A percentile compares a stretch with the other conserved stretches of the same genome.
phyloP scores from a whole-genome alignment of 2,888 invertebrate species.

The Mactromeris polynyma region DNA sequence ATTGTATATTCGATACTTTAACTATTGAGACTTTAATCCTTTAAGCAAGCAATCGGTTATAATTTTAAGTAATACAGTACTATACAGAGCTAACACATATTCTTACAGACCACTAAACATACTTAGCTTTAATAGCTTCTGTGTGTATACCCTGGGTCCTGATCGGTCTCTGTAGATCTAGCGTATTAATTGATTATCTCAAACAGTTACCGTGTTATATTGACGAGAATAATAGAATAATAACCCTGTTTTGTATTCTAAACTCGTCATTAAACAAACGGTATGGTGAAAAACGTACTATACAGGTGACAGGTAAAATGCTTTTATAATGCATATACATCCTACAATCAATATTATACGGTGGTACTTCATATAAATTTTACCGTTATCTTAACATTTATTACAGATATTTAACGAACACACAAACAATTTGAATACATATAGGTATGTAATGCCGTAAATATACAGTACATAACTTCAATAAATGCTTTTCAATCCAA shows the following conservation, averaged over 20 bases:
- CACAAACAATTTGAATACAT: neutral
- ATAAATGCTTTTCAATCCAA: neutral
- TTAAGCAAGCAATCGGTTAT: neutral
- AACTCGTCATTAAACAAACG: too few species aligned
- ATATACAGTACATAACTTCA: neutral
- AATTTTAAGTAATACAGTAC: neutral
- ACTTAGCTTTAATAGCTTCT: neutral
- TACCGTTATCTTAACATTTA: too few species aligned
- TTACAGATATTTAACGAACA: too few species aligned
- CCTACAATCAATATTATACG: too few species aligned
- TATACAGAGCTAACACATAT: neutral
- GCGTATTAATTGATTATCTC: neutral
- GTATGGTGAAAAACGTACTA: too few species aligned
- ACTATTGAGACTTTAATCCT: neutral
- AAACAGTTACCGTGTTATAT: neutral
- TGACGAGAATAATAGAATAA: neutral
- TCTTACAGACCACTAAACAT: neutral
- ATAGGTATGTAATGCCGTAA: neutral
- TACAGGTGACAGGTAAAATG: too few species aligned
- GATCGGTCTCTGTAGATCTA: neutral
- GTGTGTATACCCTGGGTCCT: neutral
- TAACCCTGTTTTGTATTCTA: too few species aligned
- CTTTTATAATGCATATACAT: too few species aligned
- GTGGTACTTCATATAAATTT: too few species aligned
- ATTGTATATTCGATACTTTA: neutral